Evolutionary conservation across 2,113 vertebrate species (phyloP), one percentile per base, ranked within the genome.

Genomic region (Arenaria interpres): DNA sequence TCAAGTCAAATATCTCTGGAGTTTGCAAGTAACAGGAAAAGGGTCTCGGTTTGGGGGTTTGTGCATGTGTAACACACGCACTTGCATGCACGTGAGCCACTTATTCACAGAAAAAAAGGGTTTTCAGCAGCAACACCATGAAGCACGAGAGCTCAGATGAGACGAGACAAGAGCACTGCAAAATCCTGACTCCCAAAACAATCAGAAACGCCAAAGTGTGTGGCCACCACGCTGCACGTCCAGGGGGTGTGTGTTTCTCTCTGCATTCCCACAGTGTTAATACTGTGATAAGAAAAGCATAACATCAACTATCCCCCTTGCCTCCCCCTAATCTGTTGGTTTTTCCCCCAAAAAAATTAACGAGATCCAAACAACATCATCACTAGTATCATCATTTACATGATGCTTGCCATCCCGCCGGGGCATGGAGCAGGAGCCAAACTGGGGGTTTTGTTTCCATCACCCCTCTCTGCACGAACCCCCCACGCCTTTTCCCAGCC

Each of bases 401-500:
- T 2, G 32, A 21, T 41, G 24, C 8, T 25, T 57, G 41, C 32
- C 33, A 16, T 14, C 33, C 2, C 0, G 14, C 1, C 13, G 12
- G 24, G 53, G 73, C n/a, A 50, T 1, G 8, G 27, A 60, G 53
- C 1, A 24, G 0, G 4, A 72, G 35, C 64, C 81, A 57, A 64
- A 66, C 43, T 35, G 53, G 10, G n/a, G n/a, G 81, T 67, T 72
- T 86, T 69, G 21, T 27, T 90, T 67, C 62, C 28, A 4, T 14
- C 39, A 11, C 62, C 19, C 10, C 24, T 24, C 87, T 27, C 78
- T 12, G 48, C 14, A 1, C 2, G 24, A 12, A 46, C 24, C 59
- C 3, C 0, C 5, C 59, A 3, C 1, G 17, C 1, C 1, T 5
- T 13, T 5, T n/a, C 20, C 53, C 6, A 32, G 21, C 20, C 33